These are phyloP conservation scores for Crocuta crocuta DNA, from an alignment of 2,113 vertebrate genomes.

Conservation along the genomic window DNA sequence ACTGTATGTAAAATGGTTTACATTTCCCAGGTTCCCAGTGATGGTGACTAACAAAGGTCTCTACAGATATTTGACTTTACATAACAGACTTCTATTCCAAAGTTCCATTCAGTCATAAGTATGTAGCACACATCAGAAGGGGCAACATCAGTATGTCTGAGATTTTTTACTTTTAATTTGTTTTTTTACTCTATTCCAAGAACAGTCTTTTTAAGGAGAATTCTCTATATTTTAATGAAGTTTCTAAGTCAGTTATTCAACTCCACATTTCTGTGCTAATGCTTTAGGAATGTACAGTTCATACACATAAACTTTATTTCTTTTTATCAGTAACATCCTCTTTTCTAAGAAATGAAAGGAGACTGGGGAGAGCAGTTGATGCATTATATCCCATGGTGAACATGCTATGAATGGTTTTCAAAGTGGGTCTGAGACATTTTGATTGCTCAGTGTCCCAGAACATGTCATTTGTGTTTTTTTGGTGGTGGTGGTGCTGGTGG, in stretches of 20 bases:
- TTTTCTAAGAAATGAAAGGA: slow-evolving; percentile 5
- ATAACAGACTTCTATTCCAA: background rate
- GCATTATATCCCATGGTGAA: background rate
- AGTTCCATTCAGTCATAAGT: background rate
- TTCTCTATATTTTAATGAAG: background rate
- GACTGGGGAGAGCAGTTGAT: background rate
- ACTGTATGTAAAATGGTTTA: background rate
- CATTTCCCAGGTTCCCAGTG: background rate
- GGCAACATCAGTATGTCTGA: background rate
- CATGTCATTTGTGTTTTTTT: background rate
- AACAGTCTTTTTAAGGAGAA: background rate
- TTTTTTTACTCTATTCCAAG: background rate
- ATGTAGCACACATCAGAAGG: background rate
- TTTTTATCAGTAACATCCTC: background rate
- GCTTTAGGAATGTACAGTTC: background rate
- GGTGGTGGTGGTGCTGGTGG: background rate
- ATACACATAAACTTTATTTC: background rate
- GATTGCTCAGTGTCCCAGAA: background rate
- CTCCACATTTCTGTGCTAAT: background rate
- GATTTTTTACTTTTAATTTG: background rate
- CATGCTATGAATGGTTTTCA: background rate
- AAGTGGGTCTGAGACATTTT: background rate
- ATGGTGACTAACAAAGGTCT: background rate
- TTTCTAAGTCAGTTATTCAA: background rate
- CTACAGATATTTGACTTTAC: background rate